phyloP scores from a whole-genome alignment of 1,140 invertebrate species.

The Pemphigus obesinymphae region DNA sequence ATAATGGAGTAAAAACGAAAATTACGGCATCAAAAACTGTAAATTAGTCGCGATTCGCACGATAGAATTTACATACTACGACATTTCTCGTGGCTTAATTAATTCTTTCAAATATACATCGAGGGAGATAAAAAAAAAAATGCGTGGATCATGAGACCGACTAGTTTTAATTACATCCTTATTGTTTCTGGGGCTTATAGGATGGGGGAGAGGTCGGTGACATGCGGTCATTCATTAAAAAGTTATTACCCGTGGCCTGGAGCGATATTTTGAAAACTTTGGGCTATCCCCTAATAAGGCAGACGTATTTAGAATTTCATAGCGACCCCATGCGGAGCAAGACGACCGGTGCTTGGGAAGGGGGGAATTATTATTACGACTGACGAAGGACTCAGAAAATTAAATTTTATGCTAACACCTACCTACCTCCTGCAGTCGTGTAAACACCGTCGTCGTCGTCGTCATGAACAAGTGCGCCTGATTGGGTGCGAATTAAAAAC shows the following conservation, averaged over 20 bases:
- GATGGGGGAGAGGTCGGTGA: not conserved
- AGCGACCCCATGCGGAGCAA: not conserved
- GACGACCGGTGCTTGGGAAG: too few relatives aligned
- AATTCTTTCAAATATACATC: not conserved
- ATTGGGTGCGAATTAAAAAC: conserved; percentile 15
- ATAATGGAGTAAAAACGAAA: too few relatives aligned
- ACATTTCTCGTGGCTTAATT: not conserved
- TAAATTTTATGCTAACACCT: conserved; percentile 24
- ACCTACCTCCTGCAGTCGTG: not conserved
- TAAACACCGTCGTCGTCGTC: too few relatives aligned
- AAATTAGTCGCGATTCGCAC: not conserved
- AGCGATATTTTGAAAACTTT: conserved; percentile 23
- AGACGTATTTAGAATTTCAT: conserved; percentile 22
- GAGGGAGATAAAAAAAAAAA: not conserved
- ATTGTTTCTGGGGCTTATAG: not conserved
- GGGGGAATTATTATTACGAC: conserved; percentile 1
- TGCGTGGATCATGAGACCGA: not conserved
- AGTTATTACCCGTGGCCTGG: not conserved
- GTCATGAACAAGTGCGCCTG: conserved; percentile 22
- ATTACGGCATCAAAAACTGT: too few relatives aligned
- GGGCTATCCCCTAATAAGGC: not conserved
- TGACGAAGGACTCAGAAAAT: not conserved
- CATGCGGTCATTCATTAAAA: conserved; percentile 39
- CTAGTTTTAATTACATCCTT: conserved; percentile 25
- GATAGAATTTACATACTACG: not conserved